Percentiles rank a stretch among this genome's conserved stretches.
Evolutionary conservation across 2,113 vertebrate genomes (phyloP).

Genomic region (Caranx ignobilis): DNA sequence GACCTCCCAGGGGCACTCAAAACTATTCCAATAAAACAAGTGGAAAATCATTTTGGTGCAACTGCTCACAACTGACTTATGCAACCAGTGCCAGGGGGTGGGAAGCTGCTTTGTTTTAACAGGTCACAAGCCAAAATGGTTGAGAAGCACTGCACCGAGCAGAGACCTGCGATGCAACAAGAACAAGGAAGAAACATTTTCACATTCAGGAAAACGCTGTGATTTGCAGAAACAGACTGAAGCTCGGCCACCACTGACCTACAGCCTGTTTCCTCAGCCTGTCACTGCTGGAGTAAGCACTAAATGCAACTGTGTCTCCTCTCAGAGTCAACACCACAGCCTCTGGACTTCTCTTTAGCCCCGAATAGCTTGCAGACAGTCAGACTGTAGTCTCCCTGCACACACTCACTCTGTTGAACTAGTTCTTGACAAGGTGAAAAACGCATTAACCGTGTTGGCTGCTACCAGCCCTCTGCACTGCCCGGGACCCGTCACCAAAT

Average conservation of each 20-base stretch:
- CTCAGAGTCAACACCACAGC: not conserved
- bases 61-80: not conserved
- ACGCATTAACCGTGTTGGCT: slow-evolving; percentile 4
- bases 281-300: not conserved
- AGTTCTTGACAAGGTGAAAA: slow-evolving; percentile 3
- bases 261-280: not conserved
- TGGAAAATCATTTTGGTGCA: not conserved
- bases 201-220: not conserved
- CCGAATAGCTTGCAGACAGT: not conserved
- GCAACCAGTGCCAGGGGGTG: not conserved
- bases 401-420: not conserved
- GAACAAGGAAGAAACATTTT: not conserved
- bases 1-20: not conserved
- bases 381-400: not conserved
- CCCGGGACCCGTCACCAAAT: slow-evolving; percentile 6
- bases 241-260: not conserved
- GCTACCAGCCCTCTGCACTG: slow-evolving; percentile 25
- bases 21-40: not conserved
- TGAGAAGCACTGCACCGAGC: not conserved
- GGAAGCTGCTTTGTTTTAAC: not conserved
- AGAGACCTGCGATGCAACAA: not conserved
- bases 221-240: not conserved
- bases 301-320: not conserved
- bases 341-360: not conserved
- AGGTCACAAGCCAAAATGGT: not conserved